Evolutionary conservation across 2,888 invertebrate genomes (phyloP), one percentile per base, ranked within the genome.

Genomic region (Camptogramma bilineatum): DNA sequence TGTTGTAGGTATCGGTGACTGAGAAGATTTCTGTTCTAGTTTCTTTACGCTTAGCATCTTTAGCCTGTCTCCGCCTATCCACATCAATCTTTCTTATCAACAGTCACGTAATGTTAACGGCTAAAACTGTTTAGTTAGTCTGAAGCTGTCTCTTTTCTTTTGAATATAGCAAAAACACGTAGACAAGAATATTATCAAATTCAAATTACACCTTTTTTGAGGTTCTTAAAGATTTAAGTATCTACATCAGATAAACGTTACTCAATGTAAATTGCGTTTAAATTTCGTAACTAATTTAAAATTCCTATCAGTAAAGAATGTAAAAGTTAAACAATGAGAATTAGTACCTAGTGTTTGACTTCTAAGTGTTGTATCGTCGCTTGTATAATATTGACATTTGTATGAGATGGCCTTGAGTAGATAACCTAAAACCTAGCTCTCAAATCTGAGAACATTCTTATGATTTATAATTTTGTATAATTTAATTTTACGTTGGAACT

Each of bases 331-430:
- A 59, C 58, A 44, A 58, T 42, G 47, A 24, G 18, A n/a, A 16
- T n/a, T n/a, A n/a, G n/a, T 34, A 21, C 4, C 31, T n/a, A 16
- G 34, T 64, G 61, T 57, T 56, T 56, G 52, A 10, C n/a, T 59
- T 52, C 52, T 50, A 44, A 31, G 54, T 61, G 46, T 62, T 52
- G 44, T 47, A 24, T 54, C 16, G 16, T 54, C 16, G 16, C 42
- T 55, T 5, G 28, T 46, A 42, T 28, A 64, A 67, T 57, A 64
- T 66, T 55, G 60, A 56, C 54, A 60, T 55, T 59, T 51, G 17
- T 51, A 21, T 46, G 53, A n/a, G n/a, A 51, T 57, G 28, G 16
- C 66, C 64, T 69, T 61, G 56, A 52, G 16, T 2, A 44, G 52
- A 61, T 65, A 64, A 47, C 51, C 62, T 48, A 54, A 34, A 21